A percentile compares a stretch with the other conserved stretches of the same genome.
Evolutionary conservation across 2,113 vertebrate species (phyloP).

Genomic region (Plotosus lineatus): DNA sequence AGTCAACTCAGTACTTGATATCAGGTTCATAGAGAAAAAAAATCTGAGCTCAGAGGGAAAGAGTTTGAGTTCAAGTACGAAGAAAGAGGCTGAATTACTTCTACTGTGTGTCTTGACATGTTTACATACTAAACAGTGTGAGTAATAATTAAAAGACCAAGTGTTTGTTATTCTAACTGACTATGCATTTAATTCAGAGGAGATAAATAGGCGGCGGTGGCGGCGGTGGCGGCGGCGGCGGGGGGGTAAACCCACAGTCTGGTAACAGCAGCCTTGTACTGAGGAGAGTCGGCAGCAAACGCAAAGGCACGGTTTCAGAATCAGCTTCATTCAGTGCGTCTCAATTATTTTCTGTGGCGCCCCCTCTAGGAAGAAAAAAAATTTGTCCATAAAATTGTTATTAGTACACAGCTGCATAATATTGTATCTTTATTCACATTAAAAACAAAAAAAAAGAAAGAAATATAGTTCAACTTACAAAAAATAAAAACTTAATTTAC

Average conservation of each 20-base stretch:
- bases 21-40: not conserved
- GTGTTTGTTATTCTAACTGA: not conserved
- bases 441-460: no score
- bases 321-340: no score
- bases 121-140: not conserved
- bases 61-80: not conserved
- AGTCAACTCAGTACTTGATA: not conserved
- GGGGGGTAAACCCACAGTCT: not conserved
- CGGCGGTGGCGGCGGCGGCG: no score
- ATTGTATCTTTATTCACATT: no score
- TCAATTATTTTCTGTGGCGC: no score
- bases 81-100: not conserved
- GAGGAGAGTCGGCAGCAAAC: conserved; percentile 37
- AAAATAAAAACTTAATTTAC: no score
- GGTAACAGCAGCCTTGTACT: not conserved
- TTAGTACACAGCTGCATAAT: no score
- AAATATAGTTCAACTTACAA: no score
- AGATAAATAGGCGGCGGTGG: conserved; percentile 30
- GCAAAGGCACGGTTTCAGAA: conserved; percentile 42
- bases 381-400: no score
- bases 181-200: conserved; percentile 8
- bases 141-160: not conserved
- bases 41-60: not conserved
- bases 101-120: not conserved
- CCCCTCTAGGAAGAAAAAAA: no score